Evolutionary conservation across 2,113 vertebrate genomes (phyloP).

Genomic region (Eira barbara): DNA sequence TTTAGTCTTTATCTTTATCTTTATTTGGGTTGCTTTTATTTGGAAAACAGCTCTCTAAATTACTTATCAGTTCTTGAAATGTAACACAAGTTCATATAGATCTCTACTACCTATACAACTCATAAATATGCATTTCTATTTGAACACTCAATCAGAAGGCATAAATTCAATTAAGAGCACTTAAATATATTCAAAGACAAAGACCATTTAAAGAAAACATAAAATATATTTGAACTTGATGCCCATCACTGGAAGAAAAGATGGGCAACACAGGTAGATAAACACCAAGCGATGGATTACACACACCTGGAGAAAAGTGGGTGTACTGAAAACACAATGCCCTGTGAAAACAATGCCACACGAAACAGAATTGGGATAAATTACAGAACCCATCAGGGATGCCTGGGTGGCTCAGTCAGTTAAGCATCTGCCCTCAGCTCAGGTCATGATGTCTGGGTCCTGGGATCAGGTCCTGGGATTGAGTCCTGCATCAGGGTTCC

Average conservation of each 20-base stretch:
- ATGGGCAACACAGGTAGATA: accelerated
- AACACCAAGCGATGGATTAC: background rate
- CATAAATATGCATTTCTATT: background rate
- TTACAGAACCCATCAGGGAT: background rate
- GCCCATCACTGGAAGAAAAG: background rate
- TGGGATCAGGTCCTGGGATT: too few species aligned
- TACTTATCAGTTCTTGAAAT: background rate
- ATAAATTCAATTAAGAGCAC: background rate
- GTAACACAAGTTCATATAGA: background rate
- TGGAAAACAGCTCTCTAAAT: background rate
- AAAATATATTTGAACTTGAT: background rate
- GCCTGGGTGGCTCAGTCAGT: too few species aligned
- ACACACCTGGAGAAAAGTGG: background rate
- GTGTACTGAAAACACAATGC: background rate
- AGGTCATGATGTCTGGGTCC: too few species aligned
- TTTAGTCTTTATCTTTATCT: too few species aligned
- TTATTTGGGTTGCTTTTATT: background rate
- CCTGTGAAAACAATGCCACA: background rate
- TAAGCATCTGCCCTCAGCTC: too few species aligned
- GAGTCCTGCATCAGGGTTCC: too few species aligned
- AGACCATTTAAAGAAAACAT: background rate
- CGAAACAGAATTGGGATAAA: background rate
- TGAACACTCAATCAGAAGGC: background rate
- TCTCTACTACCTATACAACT: background rate
- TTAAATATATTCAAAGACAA: background rate